phyloP scores from a whole-genome alignment of 2,113 vertebrate genomes.

The Callospermophilus lateralis region DNA sequence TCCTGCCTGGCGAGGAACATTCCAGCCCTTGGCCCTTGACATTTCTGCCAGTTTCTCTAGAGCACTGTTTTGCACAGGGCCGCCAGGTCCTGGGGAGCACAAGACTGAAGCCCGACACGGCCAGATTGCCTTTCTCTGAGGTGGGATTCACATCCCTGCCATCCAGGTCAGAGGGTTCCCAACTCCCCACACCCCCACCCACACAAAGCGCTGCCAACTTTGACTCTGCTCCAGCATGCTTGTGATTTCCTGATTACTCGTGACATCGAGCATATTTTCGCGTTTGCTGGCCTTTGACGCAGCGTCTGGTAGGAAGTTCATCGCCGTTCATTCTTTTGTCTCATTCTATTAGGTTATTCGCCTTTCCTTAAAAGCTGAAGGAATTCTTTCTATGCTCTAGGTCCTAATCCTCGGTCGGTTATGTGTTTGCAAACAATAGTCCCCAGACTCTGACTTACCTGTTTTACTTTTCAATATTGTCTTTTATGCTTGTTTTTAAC shows the following conservation, averaged over 20 bases:
- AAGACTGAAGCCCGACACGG: too few relatives aligned
- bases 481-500: background rate
- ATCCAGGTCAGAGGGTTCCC: background rate
- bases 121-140: background rate
- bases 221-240: background rate
- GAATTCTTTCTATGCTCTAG: background rate
- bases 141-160: background rate
- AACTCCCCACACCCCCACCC: background rate
- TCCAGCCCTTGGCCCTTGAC: background rate
- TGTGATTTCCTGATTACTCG: background rate
- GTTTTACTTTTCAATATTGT: background rate
- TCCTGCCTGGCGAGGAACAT: background rate
- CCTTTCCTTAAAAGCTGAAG: background rate
- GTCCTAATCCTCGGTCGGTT: background rate
- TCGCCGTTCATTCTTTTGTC: background rate
- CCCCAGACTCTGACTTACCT: background rate
- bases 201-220: background rate
- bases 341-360: background rate
- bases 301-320: background rate
- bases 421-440: background rate
- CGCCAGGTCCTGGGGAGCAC: background rate
- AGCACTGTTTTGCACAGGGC: fast-evolving
- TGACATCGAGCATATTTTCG: background rate
- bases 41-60: background rate
- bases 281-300: background rate